phyloP scores from a whole-genome alignment of 2,888 invertebrate species.

The Plutella xylostella region DNA sequence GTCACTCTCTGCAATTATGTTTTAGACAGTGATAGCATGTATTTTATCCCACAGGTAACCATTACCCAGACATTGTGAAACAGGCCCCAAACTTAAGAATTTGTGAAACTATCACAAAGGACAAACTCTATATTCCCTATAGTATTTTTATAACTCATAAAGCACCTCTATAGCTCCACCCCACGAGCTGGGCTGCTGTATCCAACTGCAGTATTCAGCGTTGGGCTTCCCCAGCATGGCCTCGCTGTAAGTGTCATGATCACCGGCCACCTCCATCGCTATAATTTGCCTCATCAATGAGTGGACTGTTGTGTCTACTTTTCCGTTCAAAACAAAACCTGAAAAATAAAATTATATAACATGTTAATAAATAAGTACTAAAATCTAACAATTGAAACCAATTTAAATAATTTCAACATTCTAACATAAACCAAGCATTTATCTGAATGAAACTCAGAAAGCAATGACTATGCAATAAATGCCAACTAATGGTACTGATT shows the following conservation, averaged over 20 bases:
- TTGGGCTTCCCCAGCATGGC: constrained; percentile 89
- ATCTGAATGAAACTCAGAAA: too few relatives aligned
- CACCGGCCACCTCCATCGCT: constrained; percentile 83
- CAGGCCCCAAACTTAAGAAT: too few relatives aligned
- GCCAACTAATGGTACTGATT: too few relatives aligned
- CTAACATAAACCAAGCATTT: too few relatives aligned
- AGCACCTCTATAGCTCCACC: constrained; percentile 93
- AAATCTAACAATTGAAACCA: neutral
- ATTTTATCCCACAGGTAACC: too few relatives aligned
- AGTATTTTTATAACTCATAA: too few relatives aligned
- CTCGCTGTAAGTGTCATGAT: constrained; percentile 83
- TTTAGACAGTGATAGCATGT: too few relatives aligned
- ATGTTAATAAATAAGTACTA: neutral
- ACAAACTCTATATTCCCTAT: too few relatives aligned
- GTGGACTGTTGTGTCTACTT: constrained; percentile 80
- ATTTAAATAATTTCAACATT: neutral
- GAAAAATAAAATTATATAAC: constrained; percentile 22
- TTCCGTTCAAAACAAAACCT: constrained; percentile 79
- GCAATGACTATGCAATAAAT: too few relatives aligned
- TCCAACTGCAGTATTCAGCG: constrained; percentile 91
- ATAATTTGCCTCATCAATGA: constrained; percentile 87
- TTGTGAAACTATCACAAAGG: too few relatives aligned
- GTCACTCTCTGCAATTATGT: too few relatives aligned
- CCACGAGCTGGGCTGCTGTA: constrained; percentile 89
- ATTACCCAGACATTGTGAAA: too few relatives aligned